A percentile compares a stretch with the other conserved stretches of the same genome.
Conservation (phyloP, 2,113 vertebrate genomes). For the Equus quagga region DNA sequence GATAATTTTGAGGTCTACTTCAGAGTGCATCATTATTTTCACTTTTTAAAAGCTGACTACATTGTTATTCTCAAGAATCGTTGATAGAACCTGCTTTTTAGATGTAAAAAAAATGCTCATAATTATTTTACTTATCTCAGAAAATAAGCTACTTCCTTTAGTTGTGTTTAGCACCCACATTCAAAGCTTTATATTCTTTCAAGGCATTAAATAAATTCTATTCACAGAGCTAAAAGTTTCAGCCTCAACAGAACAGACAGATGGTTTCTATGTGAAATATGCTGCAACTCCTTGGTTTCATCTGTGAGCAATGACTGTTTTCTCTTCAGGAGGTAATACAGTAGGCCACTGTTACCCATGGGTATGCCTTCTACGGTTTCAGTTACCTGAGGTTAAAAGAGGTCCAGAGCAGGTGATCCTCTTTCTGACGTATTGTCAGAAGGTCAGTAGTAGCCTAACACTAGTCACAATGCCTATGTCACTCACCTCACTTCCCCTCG, state of each 20-base stretch:
- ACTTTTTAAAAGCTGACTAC: conserved; percentile 57
- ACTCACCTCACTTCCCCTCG: too few species aligned
- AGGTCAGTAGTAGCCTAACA: too few species aligned
- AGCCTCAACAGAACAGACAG: background rate
- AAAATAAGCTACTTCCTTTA: conserved; percentile 63
- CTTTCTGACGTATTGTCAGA: too few species aligned
- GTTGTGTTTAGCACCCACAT: conserved; percentile 57
- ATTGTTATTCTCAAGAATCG: conserved; percentile 49
- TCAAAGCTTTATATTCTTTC: conserved; percentile 51
- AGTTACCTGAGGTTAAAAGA: too few species aligned
- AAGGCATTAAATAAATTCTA: conserved; percentile 27
- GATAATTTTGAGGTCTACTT: conserved; percentile 65
- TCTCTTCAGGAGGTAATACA: background rate
- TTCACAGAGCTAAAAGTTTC: conserved; percentile 56
- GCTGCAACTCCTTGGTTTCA: background rate
- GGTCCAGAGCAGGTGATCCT: too few species aligned
- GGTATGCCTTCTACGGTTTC: too few species aligned
- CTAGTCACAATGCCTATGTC: too few species aligned
- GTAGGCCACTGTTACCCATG: too few species aligned
- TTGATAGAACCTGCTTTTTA: conserved; percentile 45
- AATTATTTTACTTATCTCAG: conserved; percentile 62
- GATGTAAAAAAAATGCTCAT: background rate
- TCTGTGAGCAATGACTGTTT: background rate
- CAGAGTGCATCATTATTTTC: conserved; percentile 70
- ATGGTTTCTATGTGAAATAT: background rate